Base-by-base conservation (phyloP, 1,140 invertebrate genomes). In the Drosophila funebris region DNA sequence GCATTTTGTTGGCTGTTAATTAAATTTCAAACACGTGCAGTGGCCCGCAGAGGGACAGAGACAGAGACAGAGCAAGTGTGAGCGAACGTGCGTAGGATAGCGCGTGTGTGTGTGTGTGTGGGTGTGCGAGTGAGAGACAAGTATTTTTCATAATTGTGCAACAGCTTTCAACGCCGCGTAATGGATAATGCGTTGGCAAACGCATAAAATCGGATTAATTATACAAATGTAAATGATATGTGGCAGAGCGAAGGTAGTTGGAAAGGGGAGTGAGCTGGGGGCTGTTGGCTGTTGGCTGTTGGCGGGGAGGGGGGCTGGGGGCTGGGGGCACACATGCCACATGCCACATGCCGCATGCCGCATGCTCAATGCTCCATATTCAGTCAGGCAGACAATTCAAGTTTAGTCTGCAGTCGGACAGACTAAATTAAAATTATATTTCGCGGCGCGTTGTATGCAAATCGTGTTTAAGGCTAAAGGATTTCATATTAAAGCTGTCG, bases 161-260 rank as follows among this genome's bases (percentile, higher is more conserved):
- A 67, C 43, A 66, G 64, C 48, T 50, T 6, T 2, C 39, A 39
- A 1, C 41, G 6, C 4, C 27, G 4, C 31, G 16, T 61, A 61
- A 61, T 61, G 58, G 58, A 61, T 50, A 48, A 61, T 61, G 58
- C 58, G 43, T 18, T 61, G 57, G 57, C 60, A 63, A 71, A 50
- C 39, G 71, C 71, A 78, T 79, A 75, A 79, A 79, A 79, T 66
- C 73, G 73, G 78, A 82, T 81, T 77, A 77, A 81, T 81, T 74
- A 81, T 62, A 70, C 64, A 80, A 78, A 76, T 63, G 62, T 73
- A 56, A 60, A 69, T 63, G 37, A 54, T 39, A 61, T 50, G 7
- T 20, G 27, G 18, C n/a, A n/a, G n/a, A n/a, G n/a, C n/a, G n/a
- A n/a, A n/a, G n/a, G n/a, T n/a, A n/a, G n/a, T n/a, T 33, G 24